phyloP scores from a whole-genome alignment of 2,888 invertebrate genomes.

The Perizoma affinitatum region DNA sequence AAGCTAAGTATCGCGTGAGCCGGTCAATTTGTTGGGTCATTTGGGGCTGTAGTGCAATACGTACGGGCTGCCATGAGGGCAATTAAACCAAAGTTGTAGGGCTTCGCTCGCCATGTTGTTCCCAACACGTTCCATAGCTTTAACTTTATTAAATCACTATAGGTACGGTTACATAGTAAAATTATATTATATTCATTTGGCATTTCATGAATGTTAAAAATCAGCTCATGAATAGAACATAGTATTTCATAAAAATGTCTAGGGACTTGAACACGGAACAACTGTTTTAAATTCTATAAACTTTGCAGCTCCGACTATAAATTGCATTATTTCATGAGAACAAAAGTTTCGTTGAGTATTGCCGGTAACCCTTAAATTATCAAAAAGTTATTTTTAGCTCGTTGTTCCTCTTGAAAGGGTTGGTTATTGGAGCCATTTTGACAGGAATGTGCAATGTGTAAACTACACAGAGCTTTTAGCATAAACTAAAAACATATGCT shows the following conservation, averaged over 20 bases:
- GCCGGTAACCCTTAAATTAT: background rate
- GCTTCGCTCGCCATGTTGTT: constrained; percentile 64
- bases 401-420: too few species aligned
- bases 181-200: constrained; percentile 1
- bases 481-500: constrained; percentile 35
- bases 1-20: constrained; percentile 73
- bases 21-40: constrained; percentile 79
- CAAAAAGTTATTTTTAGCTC: too few species aligned
- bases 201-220: constrained; percentile 9
- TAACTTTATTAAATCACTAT: constrained; percentile 9
- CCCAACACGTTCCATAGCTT: constrained; percentile 19
- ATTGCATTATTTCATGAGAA: constrained; percentile 11
- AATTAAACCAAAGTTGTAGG: constrained; percentile 75
- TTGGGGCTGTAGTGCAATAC: constrained; percentile 69
- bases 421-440: constrained; percentile 9
- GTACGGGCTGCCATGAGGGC: constrained; percentile 71
- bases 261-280: background rate
- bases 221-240: constrained; percentile 7
- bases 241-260: constrained; percentile 13
- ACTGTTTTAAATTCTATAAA: constrained; percentile 14
- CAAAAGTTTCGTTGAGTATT: constrained; percentile 12
- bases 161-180: too few species aligned
- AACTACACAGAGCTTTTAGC: constrained; percentile 28
- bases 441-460: constrained; percentile 10
- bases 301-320: constrained; percentile 1